phyloP scores from a whole-genome alignment of 1,140 invertebrate genomes.

The Musca domestica region DNA sequence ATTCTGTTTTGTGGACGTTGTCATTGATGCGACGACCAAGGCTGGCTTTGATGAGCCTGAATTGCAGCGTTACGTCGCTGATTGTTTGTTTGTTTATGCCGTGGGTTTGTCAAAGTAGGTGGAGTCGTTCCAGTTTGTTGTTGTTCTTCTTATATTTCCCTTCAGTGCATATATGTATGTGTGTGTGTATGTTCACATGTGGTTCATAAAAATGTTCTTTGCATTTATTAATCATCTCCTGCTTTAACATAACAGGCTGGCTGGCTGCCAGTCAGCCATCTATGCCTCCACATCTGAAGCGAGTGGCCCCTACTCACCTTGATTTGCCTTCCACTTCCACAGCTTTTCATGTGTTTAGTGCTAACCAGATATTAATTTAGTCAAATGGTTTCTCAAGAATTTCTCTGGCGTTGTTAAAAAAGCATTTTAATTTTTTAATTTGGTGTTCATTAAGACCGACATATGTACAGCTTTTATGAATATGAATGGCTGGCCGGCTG shows the following conservation, averaged over 20 bases:
- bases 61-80: conserved; percentile 1
- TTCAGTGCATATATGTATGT: neutral
- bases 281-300: neutral
- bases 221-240: conserved; percentile 19
- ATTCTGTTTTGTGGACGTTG: conserved; percentile 12
- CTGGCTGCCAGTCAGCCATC: neutral
- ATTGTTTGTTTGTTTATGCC: conserved; percentile 17
- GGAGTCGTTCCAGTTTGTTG: conserved; percentile 18
- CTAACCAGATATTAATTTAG: conserved; percentile 21
- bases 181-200: too few relatives aligned
- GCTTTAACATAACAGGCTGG: neutral
- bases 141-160: neutral
- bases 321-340: neutral
- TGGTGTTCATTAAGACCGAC: conserved; percentile 11
- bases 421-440: conserved; percentile 22
- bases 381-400: conserved; percentile 21
- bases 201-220: conserved; percentile 14
- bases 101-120: conserved; percentile 20
- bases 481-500: too few relatives aligned
- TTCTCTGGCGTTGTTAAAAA: conserved; percentile 16
- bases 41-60: neutral
- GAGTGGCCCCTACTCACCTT: neutral
- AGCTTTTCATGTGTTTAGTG: neutral
- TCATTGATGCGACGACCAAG: conserved; percentile 6
- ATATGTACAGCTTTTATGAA: too few relatives aligned